These are phyloP conservation scores for Drosophila suzukii DNA, from an alignment of 1,140 invertebrate genomes.

Conservation along the genomic window DNA sequence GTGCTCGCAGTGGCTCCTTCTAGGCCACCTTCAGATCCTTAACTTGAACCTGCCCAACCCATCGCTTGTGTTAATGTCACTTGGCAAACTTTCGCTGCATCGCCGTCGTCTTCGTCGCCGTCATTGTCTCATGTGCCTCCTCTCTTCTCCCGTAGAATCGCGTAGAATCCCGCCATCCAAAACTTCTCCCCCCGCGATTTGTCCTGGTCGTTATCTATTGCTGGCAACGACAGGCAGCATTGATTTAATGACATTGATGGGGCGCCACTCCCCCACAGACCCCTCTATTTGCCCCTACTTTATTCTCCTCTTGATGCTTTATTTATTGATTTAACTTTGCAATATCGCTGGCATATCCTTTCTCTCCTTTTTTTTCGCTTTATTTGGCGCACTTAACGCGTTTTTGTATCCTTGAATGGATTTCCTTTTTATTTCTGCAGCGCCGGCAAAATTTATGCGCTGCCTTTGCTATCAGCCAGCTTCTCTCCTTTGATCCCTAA, in stretches of 20 bases:
- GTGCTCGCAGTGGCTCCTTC: slow-evolving; percentile 48
- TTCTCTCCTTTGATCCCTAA: slow-evolving; percentile 51
- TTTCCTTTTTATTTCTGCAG: slow-evolving; percentile 72
- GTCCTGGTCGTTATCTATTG: slow-evolving; percentile 74
- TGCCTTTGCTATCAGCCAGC: slow-evolving; percentile 31
- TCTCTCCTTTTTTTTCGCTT: slow-evolving; percentile 40
- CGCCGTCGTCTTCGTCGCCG: slow-evolving; percentile 11
- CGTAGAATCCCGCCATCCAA: slow-evolving; percentile 16
- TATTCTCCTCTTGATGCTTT: slow-evolving; percentile 65
- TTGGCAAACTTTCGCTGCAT: slow-evolving; percentile 75
- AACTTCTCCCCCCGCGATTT: slow-evolving; percentile 10
- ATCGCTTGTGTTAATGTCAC: slow-evolving; percentile 76
- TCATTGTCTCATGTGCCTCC: slow-evolving; percentile 23
- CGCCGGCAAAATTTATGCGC: slow-evolving; percentile 73
- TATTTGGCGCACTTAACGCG: slow-evolving; percentile 70
- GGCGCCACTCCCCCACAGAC: slow-evolving; percentile 32
- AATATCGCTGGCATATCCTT: slow-evolving; percentile 69
- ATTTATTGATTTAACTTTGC: slow-evolving; percentile 83
- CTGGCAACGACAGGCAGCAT: slow-evolving; percentile 76
- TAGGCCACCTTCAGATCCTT: slow-evolving; percentile 35
- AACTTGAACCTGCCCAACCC: slow-evolving; percentile 2
- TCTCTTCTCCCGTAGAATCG: slow-evolving; percentile 7
- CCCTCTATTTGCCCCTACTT: slow-evolving; percentile 27
- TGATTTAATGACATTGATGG: slow-evolving; percentile 84
- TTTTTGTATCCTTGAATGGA: slow-evolving; percentile 69